phyloP scores from a whole-genome alignment of 1,140 invertebrate species.

The Euwallacea similis region DNA sequence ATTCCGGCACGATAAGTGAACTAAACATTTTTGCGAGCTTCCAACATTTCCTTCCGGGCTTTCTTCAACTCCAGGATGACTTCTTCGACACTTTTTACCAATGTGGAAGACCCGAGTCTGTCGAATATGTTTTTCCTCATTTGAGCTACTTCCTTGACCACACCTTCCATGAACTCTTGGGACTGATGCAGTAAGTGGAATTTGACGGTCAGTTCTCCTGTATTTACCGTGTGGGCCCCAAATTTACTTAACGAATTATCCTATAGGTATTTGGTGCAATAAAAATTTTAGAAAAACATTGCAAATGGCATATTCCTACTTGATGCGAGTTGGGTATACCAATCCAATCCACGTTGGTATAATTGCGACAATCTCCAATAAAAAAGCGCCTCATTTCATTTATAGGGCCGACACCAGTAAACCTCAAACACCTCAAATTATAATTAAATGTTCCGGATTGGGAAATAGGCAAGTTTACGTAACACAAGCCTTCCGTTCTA shows the following conservation, averaged over 20 bases:
- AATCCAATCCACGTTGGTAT: slow-evolving; percentile 46
- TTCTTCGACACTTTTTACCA: slow-evolving; percentile 50
- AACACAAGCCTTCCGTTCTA: slow-evolving; percentile 48
- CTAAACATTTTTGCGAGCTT: slow-evolving; percentile 42
- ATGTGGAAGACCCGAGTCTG: slow-evolving; percentile 42
- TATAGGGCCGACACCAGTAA: slow-evolving; percentile 31
- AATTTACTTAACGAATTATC: slow-evolving; percentile 45
- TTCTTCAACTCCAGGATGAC: slow-evolving; percentile 48
- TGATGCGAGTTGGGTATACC: slow-evolving; percentile 40
- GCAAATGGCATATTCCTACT: slow-evolving; percentile 18
- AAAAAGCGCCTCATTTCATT: slow-evolving; percentile 47
- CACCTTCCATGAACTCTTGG: slow-evolving; percentile 44
- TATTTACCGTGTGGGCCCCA: slow-evolving; percentile 41
- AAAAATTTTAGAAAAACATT: too few species aligned
- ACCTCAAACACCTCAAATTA: slow-evolving; percentile 45
- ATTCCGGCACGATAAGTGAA: background rate
- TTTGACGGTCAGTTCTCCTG: slow-evolving; percentile 42
- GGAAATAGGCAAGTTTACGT: slow-evolving; percentile 44
- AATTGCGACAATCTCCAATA: slow-evolving; percentile 47
- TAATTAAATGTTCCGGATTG: slow-evolving; percentile 43
- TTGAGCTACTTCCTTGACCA: slow-evolving; percentile 5
- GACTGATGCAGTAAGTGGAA: slow-evolving; percentile 48
- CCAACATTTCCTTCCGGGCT: slow-evolving; percentile 47
- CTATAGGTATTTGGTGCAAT: slow-evolving; percentile 24
- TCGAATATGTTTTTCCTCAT: slow-evolving; percentile 41